Conservation (phyloP, 2,113 vertebrate genomes). For the Potamarius usumacintae region DNA sequence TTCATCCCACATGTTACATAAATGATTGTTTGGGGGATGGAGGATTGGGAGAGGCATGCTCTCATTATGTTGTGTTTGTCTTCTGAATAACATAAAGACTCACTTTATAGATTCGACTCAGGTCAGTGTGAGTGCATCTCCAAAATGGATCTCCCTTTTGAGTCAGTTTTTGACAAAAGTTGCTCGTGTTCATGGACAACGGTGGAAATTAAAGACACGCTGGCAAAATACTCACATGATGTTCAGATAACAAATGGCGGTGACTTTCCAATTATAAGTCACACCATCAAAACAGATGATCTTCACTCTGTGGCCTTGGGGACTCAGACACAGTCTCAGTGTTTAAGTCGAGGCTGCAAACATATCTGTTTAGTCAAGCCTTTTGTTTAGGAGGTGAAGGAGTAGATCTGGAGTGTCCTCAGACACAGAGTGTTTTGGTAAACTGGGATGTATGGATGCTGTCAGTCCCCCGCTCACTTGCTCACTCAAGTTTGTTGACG, state of each 20-base stretch:
- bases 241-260: background rate
- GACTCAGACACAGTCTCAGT: too few species aligned
- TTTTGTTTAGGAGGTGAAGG: too few species aligned
- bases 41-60: background rate
- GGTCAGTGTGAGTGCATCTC: background rate
- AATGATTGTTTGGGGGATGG: conserved; percentile 44
- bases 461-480: too few species aligned
- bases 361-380: too few species aligned
- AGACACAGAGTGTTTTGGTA: too few species aligned
- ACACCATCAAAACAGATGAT: background rate
- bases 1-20: conserved; percentile 53
- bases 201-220: background rate
- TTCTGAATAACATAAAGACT: conserved; percentile 25
- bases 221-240: background rate
- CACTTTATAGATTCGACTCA: conserved; percentile 8
- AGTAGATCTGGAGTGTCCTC: too few species aligned
- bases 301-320: background rate
- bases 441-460: too few species aligned
- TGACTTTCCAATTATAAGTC: background rate
- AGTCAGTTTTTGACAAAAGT: background rate
- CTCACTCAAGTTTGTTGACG: too few species aligned
- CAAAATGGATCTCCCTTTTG: background rate
- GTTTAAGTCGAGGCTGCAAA: too few species aligned
- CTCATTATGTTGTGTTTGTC: conserved; percentile 3
- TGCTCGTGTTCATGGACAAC: background rate